phyloP scores from a whole-genome alignment of 1,140 invertebrate genomes.

The Drosophila insularis region DNA sequence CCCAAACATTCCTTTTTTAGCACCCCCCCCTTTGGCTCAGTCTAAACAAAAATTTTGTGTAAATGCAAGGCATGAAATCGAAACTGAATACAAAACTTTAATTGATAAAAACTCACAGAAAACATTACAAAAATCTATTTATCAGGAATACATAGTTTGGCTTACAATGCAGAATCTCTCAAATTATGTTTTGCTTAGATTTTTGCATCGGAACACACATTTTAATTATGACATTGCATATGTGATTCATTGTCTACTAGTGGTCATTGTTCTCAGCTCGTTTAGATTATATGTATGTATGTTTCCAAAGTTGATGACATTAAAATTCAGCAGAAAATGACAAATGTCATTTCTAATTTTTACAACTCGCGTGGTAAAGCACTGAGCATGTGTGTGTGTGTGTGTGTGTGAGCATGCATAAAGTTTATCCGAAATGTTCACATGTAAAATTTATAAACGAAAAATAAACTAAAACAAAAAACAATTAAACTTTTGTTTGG shows the following conservation, averaged over 20 bases:
- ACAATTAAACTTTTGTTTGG: conserved; percentile 73
- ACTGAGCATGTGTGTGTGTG: background rate
- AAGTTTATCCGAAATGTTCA: conserved; percentile 42
- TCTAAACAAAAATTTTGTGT: conserved; percentile 41
- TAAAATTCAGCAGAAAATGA: conserved; percentile 45
- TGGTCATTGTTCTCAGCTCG: background rate
- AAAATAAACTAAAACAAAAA: conserved; percentile 65
- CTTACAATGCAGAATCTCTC: too few species aligned
- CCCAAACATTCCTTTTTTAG: background rate
- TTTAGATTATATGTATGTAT: conserved; percentile 53
- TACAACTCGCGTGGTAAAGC: conserved; percentile 32
- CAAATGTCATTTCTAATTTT: conserved; percentile 72
- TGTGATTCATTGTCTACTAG: background rate
- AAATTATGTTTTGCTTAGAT: background rate
- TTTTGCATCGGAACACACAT: background rate
- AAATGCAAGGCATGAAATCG: background rate
- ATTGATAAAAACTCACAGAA: background rate
- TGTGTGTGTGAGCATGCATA: conserved; percentile 22
- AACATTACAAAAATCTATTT: too few species aligned
- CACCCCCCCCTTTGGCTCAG: background rate
- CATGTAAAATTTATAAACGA: conserved; percentile 55
- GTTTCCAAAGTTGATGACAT: conserved; percentile 28
- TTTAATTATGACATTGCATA: conserved; percentile 4
- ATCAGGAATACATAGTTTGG: too few species aligned
- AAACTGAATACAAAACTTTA: background rate